Evolutionary conservation across 2,797 vertebrate genomes (phyloP).

Genomic region (Holocentrus rufus): DNA sequence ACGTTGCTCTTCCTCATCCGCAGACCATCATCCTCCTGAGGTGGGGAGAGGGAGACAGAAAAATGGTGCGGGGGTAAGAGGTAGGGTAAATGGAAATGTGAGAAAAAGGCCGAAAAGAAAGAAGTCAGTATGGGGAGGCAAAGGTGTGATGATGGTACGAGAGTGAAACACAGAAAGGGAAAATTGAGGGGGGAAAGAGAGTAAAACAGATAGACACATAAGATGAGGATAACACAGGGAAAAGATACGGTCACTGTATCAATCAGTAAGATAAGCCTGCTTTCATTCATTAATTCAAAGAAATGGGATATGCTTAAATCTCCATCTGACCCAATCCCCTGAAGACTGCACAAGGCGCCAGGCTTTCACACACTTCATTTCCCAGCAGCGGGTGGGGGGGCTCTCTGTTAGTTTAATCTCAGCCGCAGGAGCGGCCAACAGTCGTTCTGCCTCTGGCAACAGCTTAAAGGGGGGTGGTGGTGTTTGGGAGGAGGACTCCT

Average conservation of each 20-base stretch:
- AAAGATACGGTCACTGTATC: slow-evolving; percentile 27
- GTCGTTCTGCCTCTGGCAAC: slow-evolving; percentile 73
- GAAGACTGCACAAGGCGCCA: slow-evolving; percentile 70
- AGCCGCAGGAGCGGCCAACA: slow-evolving; percentile 74
- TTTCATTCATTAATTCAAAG: slow-evolving; percentile 69
- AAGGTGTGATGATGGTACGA: slow-evolving; percentile 3
- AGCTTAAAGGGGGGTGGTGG: slow-evolving; percentile 56
- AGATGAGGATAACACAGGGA: slow-evolving; percentile 22
- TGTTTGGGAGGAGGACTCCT: slow-evolving; percentile 41
- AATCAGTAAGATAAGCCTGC: slow-evolving; percentile 54
- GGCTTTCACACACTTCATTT: slow-evolving; percentile 78
- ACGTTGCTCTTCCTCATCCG: slow-evolving; percentile 92
- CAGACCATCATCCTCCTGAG: slow-evolving; percentile 93
- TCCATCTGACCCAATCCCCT: slow-evolving; percentile 60
- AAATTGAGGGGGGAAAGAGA: slow-evolving; percentile 3
- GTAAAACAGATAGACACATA: slow-evolving; percentile 15
- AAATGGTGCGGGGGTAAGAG: not conserved
- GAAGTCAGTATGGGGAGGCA: slow-evolving; percentile 1
- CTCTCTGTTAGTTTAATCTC: slow-evolving; percentile 79
- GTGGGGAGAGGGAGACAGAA: not conserved
- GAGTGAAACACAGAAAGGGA: slow-evolving; percentile 14
- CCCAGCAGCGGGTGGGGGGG: slow-evolving; percentile 74
- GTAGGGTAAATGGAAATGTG: slow-evolving; percentile 5
- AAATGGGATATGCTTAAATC: slow-evolving; percentile 71
- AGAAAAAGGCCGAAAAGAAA: slow-evolving; percentile 2